phyloP scores from a whole-genome alignment of 2,888 invertebrate genomes.

The Metallyticus violacea region DNA sequence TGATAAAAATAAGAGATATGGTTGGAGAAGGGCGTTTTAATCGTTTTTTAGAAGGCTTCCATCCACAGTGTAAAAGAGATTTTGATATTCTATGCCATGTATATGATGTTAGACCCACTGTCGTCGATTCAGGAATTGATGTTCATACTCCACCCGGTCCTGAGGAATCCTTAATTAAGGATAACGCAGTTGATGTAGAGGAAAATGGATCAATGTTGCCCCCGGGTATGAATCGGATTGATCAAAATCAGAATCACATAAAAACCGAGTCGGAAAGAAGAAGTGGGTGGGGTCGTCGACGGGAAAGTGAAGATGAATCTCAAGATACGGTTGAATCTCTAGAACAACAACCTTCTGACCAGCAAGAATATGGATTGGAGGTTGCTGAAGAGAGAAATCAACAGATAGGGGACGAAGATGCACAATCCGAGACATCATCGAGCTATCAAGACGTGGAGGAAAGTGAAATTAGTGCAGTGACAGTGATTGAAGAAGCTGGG shows the following conservation, averaged over 20 bases:
- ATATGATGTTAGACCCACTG: constrained; percentile 47
- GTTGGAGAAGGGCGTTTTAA: constrained; percentile 66
- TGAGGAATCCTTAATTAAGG: not conserved
- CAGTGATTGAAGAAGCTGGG: not conserved
- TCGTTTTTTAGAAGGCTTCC: constrained; percentile 47
- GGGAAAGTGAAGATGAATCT: not conserved
- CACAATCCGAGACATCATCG: not conserved
- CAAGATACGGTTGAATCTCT: not conserved
- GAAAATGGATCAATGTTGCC: not conserved
- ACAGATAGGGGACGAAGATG: not conserved
- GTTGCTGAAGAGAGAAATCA: not conserved
- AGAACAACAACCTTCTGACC: not conserved
- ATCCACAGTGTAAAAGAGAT: constrained; percentile 52
- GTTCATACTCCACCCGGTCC: constrained; percentile 33
- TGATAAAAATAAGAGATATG: constrained; percentile 66
- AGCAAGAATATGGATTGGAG: not conserved
- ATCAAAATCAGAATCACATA: constrained; percentile 14
- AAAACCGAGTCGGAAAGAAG: not conserved
- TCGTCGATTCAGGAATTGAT: constrained; percentile 40
- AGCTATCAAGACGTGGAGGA: constrained; percentile 31
- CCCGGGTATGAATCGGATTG: not conserved
- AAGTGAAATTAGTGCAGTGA: constrained; percentile 13
- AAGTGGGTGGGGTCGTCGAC: constrained; percentile 2
- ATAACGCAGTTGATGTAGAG: not conserved
- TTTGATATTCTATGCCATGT: constrained; percentile 61